Percentiles rank a stretch among this genome's conserved stretches.
Conservation (phyloP, 2,797 vertebrate species). For the Decapterus maruadsi region DNA sequence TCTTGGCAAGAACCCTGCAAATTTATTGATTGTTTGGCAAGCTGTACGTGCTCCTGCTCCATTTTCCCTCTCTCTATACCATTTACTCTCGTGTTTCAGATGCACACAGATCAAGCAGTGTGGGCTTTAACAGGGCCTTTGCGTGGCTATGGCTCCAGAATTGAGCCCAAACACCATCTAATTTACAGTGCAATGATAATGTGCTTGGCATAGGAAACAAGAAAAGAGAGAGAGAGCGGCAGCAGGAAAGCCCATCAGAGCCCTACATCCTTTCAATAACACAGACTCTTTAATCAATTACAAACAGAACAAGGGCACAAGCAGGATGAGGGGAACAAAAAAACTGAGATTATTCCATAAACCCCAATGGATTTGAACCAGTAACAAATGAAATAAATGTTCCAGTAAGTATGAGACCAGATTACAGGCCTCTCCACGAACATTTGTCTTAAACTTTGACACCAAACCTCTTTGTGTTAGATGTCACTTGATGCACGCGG, state of each 20-base stretch:
- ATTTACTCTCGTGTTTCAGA: constrained; percentile 73
- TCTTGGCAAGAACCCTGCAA: constrained; percentile 81
- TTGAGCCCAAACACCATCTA: constrained; percentile 82
- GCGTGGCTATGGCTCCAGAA: constrained; percentile 59
- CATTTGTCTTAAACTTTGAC: background rate
- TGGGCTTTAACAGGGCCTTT: constrained; percentile 59
- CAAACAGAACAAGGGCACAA: constrained; percentile 66
- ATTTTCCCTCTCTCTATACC: constrained; percentile 66
- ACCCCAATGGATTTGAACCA: constrained; percentile 33
- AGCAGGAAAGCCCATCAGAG: constrained; percentile 54
- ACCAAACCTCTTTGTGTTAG: constrained; percentile 16
- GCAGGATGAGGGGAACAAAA: constrained; percentile 21
- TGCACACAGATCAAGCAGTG: constrained; percentile 65
- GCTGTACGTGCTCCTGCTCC: constrained; percentile 65
- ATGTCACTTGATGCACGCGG: background rate
- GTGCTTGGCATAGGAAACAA: constrained; percentile 75
- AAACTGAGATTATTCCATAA: constrained; percentile 30
- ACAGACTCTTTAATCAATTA: constrained; percentile 78
- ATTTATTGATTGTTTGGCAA: constrained; percentile 88
- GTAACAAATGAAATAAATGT: constrained; percentile 18
- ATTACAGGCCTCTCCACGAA: constrained; percentile 8
- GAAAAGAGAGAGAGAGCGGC: constrained; percentile 49
- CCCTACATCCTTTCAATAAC: constrained; percentile 68
- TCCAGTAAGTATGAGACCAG: constrained; percentile 2
- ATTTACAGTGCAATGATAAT: constrained; percentile 83